phyloP scores from a whole-genome alignment of 1,140 invertebrate species.

The honey bee (Apis mellifera) region DNA sequence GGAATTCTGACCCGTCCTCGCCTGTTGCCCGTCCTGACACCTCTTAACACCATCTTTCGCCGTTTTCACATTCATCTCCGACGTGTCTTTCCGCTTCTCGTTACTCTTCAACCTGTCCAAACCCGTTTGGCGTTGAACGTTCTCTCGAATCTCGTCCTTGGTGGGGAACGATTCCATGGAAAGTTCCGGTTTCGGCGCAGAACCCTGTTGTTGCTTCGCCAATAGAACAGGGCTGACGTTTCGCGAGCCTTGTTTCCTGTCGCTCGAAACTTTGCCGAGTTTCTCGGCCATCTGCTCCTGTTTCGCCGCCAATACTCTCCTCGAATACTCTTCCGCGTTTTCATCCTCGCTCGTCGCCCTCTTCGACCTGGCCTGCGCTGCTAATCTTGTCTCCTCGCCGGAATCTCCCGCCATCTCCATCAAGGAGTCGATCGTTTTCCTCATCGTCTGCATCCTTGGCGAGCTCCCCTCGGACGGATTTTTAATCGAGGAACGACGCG shows the following conservation, averaged over 20 bases:
- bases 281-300: neutral
- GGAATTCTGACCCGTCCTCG: neutral
- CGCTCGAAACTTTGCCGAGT: neutral
- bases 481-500: neutral
- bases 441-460: too few relatives aligned
- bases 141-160: neutral
- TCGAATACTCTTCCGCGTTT: neutral
- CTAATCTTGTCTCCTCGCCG: constrained; percentile 5
- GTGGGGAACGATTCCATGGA: neutral
- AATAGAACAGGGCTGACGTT: neutral
- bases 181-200: constrained; percentile 30
- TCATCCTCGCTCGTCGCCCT: too few relatives aligned
- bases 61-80: neutral
- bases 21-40: neutral
- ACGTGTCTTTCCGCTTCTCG: neutral
- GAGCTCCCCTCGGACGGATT: too few relatives aligned
- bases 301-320: neutral
- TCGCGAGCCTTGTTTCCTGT: neutral
- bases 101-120: too few relatives aligned
- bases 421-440: neutral
- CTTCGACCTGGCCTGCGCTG: neutral
- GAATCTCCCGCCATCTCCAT: neutral
- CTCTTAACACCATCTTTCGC: neutral
- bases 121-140: neutral
- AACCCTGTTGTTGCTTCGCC: neutral